A percentile compares a stretch with the other conserved stretches of the same genome.
phyloP scores from a whole-genome alignment of 2,888 invertebrate genomes.

The Stenotaenia linearis region DNA sequence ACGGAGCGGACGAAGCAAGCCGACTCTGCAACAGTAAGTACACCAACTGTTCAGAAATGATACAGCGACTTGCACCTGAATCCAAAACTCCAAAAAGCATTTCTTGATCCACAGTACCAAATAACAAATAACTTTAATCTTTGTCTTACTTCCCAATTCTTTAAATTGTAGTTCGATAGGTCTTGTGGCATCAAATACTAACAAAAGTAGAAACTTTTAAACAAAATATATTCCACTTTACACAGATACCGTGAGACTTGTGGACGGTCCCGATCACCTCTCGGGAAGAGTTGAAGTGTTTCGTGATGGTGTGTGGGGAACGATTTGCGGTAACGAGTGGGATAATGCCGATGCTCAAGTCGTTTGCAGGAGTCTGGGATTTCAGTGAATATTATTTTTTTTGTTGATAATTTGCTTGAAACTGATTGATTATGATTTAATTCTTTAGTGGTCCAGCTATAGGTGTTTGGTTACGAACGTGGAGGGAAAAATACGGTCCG shows the following conservation, averaged over 20 bases:
- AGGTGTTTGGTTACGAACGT: conserved; percentile 48
- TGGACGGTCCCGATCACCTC: conserved; percentile 53
- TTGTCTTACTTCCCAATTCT: no score
- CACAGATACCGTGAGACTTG: conserved; percentile 60
- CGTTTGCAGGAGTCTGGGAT: conserved; percentile 48
- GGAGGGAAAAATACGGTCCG: conserved; percentile 58
- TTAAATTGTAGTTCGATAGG: conserved; percentile 46
- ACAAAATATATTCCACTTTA: no score
- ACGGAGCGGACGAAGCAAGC: conserved; percentile 35
- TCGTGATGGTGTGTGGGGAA: conserved; percentile 66
- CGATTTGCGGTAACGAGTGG: conserved; percentile 73
- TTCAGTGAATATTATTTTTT: conserved; percentile 39
- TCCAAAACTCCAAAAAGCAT: no score
- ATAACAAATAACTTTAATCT: no score
- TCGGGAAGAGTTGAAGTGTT: conserved; percentile 67
- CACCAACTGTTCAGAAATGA: no score
- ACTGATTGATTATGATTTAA: neutral
- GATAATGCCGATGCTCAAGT: conserved; percentile 58
- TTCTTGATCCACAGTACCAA: no score
- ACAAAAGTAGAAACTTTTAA: no score
- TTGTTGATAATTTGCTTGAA: neutral
- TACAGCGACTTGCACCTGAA: no score
- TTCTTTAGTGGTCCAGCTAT: conserved; percentile 38
- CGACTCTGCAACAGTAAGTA: neutral
- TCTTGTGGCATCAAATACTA: no score